phyloP scores from a whole-genome alignment of 2,797 vertebrate species.

The Catostomus latipinnis region DNA sequence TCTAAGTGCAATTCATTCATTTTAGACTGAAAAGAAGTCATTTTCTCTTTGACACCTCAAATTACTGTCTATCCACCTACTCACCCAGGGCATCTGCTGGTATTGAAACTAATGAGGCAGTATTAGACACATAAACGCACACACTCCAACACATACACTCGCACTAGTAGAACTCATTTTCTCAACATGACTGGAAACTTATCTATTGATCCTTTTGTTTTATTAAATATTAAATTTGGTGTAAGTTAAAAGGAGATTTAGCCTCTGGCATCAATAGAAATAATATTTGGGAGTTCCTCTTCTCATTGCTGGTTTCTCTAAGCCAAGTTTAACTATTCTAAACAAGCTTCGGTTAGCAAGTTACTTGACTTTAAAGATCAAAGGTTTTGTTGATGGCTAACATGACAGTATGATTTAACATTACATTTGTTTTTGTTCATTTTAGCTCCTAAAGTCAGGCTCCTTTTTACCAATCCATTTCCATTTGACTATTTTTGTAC shows the following conservation, averaged over 20 bases:
- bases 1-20: constrained; percentile 7
- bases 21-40: constrained; percentile 37
- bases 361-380: background rate
- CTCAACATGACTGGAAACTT: constrained; percentile 21
- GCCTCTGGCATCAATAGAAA: constrained; percentile 12
- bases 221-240: constrained; percentile 59
- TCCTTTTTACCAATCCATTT: no score
- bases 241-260: constrained; percentile 49
- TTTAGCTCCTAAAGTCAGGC: background rate
- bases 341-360: background rate
- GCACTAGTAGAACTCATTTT: background rate
- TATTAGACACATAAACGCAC: constrained; percentile 17
- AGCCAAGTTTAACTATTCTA: background rate
- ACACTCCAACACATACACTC: no score
- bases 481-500: no score
- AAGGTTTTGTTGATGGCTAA: background rate
- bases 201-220: constrained; percentile 58
- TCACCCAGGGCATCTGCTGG: constrained; percentile 37
- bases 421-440: background rate
- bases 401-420: background rate
- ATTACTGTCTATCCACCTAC: constrained; percentile 41
- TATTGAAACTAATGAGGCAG: constrained; percentile 38
- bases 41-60: constrained; percentile 46
- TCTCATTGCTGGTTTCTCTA: background rate
- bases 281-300: background rate